These are phyloP conservation scores for Lysandra coridon DNA, from an alignment of 2,888 invertebrate genomes.

Conservation along the genomic window DNA sequence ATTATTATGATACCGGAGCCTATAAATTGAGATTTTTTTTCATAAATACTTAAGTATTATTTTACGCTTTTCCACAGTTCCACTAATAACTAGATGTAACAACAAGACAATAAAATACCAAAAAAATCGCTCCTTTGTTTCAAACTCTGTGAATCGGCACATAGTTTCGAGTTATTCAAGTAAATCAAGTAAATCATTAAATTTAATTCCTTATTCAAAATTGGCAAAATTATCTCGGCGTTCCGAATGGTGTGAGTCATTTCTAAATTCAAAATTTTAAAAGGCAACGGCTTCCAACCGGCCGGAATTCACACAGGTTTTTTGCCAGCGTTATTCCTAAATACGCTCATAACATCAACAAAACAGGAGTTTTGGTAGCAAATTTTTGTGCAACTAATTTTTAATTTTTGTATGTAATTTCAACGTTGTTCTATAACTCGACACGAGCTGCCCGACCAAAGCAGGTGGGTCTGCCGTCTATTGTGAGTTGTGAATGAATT, in stretches of 20 bases:
- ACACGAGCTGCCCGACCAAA: no score
- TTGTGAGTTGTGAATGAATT: no score
- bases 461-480: no score
- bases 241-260: conserved; percentile 24
- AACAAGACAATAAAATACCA: not conserved
- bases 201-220: conserved; percentile 11
- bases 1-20: no score
- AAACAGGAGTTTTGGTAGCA: not conserved
- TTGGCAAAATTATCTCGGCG: conserved; percentile 6
- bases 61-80: no score
- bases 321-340: conserved; percentile 14
- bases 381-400: not conserved
- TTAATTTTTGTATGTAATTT: no score
- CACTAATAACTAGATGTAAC: no score
- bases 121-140: not conserved
- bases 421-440: no score
- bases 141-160: not conserved
- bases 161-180: not conserved
- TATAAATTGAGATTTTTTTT: no score
- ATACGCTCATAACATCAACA: not conserved
- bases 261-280: conserved; percentile 27
- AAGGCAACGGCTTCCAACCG: conserved; percentile 29
- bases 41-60: no score
- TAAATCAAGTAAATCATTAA: not conserved
- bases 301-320: conserved; percentile 32